Evolutionary conservation across 2,113 vertebrate genomes (phyloP).

Genomic region (Phyllostomus discolor): DNA sequence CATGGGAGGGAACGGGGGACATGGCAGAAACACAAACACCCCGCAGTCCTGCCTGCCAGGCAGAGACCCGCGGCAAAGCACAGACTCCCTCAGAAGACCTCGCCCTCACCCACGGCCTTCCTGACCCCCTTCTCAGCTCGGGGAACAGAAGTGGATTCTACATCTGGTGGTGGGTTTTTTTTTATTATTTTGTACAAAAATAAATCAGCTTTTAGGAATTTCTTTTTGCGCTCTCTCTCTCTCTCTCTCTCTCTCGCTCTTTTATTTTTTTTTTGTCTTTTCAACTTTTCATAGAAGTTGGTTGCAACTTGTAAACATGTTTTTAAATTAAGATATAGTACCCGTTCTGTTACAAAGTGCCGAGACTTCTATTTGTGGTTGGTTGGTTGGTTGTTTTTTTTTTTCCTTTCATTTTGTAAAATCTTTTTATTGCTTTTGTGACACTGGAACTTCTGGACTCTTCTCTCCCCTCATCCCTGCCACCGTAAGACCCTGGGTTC

Average conservation of each 20-base stretch:
- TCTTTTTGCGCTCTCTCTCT: conserved; percentile 41
- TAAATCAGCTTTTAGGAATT: conserved; percentile 78
- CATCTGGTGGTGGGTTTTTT: conserved; percentile 59
- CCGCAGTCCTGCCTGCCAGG: conserved; percentile 65
- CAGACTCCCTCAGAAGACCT: conserved; percentile 35
- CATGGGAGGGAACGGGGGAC: not conserved
- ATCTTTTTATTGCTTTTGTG: conserved; percentile 79
- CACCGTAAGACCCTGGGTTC: conserved; percentile 15
- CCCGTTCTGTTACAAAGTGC: conserved; percentile 81
- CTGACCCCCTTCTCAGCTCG: conserved; percentile 62
- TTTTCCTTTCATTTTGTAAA: conserved; percentile 61
- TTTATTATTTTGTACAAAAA: conserved; percentile 82
- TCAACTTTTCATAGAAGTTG: conserved; percentile 79
- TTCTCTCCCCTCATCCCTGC: conserved; percentile 33
- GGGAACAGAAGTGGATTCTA: conserved; percentile 73
- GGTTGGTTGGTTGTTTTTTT: not conserved
- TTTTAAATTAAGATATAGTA: conserved; percentile 81
- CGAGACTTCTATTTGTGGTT: conserved; percentile 71
- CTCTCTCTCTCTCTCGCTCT: conserved; percentile 42
- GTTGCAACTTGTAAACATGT: conserved; percentile 80
- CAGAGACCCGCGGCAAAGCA: conserved; percentile 52
- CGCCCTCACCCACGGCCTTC: conserved; percentile 9
- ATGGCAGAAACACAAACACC: conserved; percentile 52
- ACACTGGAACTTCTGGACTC: conserved; percentile 64
- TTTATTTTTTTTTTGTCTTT: conserved; percentile 62